These are phyloP conservation scores for Eueides isabella DNA, from an alignment of 1,140 invertebrate genomes.

Conservation along the genomic window DNA sequence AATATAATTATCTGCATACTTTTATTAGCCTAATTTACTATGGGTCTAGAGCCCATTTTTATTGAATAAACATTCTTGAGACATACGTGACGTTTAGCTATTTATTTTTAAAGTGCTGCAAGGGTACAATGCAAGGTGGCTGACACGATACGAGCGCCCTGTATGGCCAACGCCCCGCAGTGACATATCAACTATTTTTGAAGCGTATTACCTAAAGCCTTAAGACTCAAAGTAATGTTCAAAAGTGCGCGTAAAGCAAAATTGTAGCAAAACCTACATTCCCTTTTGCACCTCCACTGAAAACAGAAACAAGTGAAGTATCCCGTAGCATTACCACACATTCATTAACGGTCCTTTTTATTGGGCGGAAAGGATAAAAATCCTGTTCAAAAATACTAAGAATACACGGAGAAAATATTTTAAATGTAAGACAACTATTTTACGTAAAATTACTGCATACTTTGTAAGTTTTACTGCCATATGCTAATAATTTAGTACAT, in stretches of 20 bases:
- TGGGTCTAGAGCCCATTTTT: background rate
- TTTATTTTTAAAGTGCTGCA: slow-evolving; percentile 11
- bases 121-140: slow-evolving; percentile 6
- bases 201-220: slow-evolving; percentile 5
- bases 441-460: too few species aligned
- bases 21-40: too few species aligned
- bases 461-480: too few species aligned
- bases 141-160: slow-evolving; percentile 11
- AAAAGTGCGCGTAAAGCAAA: slow-evolving; percentile 15
- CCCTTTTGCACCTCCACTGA: slow-evolving; percentile 12
- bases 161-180: background rate
- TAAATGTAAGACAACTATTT: too few species aligned
- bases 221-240: slow-evolving; percentile 17
- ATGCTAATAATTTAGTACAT: too few species aligned
- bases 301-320: slow-evolving; percentile 24
- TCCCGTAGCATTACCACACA: slow-evolving; percentile 11
- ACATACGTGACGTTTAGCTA: background rate
- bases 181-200: background rate
- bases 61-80: slow-evolving; percentile 11
- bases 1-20: too few species aligned
- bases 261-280: slow-evolving; percentile 24
- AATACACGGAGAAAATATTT: too few species aligned
- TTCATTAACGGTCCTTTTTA: background rate
- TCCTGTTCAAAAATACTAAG: background rate
- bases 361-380: background rate